phyloP scores from a whole-genome alignment of 1,140 invertebrate species.

The Ceratosolen solmsi region DNA sequence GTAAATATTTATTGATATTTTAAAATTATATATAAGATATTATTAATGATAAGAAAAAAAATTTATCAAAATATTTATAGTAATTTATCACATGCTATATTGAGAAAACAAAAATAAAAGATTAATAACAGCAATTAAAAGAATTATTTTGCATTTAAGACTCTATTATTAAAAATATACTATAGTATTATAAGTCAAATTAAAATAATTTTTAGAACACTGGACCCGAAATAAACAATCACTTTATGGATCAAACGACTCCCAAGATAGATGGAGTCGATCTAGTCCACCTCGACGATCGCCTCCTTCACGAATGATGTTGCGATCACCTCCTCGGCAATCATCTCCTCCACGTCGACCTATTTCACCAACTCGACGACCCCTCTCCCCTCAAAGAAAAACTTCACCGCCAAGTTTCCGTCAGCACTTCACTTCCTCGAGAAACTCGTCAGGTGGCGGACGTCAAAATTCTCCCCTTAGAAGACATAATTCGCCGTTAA shows the following conservation, averaged over 20 bases:
- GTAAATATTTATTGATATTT: too few relatives aligned
- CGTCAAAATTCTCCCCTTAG: conserved; percentile 49
- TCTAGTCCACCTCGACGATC: conserved; percentile 44
- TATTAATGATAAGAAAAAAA: too few relatives aligned
- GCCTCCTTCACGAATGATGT: conserved; percentile 52
- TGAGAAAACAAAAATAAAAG: too few relatives aligned
- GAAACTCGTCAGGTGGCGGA: conserved; percentile 41
- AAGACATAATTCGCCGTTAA: conserved; percentile 49
- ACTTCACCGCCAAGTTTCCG: conserved; percentile 47
- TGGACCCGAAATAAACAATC: conserved; percentile 28
- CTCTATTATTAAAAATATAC: too few relatives aligned
- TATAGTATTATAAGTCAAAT: background rate
- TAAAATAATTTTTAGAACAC: conserved; percentile 6
- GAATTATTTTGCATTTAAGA: too few relatives aligned
- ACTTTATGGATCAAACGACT: background rate
- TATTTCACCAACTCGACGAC: conserved; percentile 43
- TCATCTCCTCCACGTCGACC: conserved; percentile 44
- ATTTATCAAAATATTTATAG: too few relatives aligned
- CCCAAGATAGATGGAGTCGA: conserved; percentile 28
- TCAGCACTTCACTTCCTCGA: conserved; percentile 50
- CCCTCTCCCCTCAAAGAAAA: conserved; percentile 51
- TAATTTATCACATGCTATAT: too few relatives aligned
- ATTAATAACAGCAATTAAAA: too few relatives aligned
- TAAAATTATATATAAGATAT: too few relatives aligned
- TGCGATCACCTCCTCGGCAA: conserved; percentile 39